Conservation (phyloP, 2,113 vertebrate genomes). For the Amblyornis subalaris region DNA sequence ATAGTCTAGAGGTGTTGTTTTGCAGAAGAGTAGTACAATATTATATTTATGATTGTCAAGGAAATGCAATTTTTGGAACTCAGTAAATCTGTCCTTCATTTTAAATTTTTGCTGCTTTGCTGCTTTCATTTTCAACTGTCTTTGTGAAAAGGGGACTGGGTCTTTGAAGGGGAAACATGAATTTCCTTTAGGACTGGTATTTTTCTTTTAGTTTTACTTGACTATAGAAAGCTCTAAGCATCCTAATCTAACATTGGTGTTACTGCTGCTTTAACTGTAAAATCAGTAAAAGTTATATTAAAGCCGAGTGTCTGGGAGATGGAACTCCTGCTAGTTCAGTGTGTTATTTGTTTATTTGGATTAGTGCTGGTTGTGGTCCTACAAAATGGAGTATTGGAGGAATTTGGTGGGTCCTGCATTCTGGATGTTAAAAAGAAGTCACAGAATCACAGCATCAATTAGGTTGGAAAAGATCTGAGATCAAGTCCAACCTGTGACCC, state of each 20-base stretch:
- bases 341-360: not conserved
- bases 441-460: not conserved
- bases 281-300: not conserved
- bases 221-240: not conserved
- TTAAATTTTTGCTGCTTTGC: not conserved
- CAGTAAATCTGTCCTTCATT: not conserved
- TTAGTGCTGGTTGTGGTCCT: not conserved
- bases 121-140: not conserved
- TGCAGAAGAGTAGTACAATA: not conserved
- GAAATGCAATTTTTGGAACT: not conserved
- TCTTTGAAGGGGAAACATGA: not conserved
- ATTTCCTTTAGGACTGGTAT: not conserved
- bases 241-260: not conserved
- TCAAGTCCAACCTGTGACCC: not conserved
- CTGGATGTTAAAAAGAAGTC: not conserved
- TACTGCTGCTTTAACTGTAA: not conserved
- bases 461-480: not conserved
- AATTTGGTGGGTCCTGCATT: not conserved
- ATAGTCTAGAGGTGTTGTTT: not conserved
- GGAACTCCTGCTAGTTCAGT: not conserved
- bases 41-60: not conserved
- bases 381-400: not conserved
- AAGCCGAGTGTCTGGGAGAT: not conserved
- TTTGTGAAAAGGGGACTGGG: not conserved
- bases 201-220: not conserved